Percentiles rank a stretch among this genome's conserved stretches.
phyloP scores from a whole-genome alignment of 2,888 invertebrate genomes.

The Mythimna ferrago region DNA sequence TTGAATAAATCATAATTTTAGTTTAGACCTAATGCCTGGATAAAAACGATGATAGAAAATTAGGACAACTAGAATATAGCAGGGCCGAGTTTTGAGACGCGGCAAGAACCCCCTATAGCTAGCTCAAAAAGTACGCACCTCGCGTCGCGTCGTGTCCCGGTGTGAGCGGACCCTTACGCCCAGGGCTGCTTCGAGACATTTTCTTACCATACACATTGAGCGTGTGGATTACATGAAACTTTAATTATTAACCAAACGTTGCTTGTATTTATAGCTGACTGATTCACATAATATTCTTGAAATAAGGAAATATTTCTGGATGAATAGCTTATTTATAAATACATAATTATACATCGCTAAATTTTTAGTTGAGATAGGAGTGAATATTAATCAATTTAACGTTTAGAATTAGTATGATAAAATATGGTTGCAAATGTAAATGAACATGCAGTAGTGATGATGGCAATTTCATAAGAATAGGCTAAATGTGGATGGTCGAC shows the following conservation, averaged over 20 bases:
- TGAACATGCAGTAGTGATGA: no score
- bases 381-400: constrained; percentile 16
- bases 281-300: constrained; percentile 12
- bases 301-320: constrained; percentile 12
- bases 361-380: background rate
- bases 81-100: no score
- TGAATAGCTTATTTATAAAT: constrained; percentile 1
- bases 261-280: constrained; percentile 19
- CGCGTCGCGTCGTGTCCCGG: background rate
- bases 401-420: background rate
- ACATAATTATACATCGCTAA: constrained; percentile 6
- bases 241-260: constrained; percentile 39
- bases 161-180: background rate
- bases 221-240: constrained; percentile 24
- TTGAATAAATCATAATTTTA: no score
- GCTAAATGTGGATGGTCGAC: no score
- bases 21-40: no score
- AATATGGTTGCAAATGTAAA: background rate
- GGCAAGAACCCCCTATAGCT: no score
- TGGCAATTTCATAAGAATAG: no score
- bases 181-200: constrained; percentile 5
- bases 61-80: no score
- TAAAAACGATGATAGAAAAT: no score
- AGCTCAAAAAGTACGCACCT: no score
- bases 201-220: constrained; percentile 11